These are phyloP conservation scores for Synanthedon vespiformis DNA, from an alignment of 2,888 invertebrate genomes.

Conservation along the genomic window DNA sequence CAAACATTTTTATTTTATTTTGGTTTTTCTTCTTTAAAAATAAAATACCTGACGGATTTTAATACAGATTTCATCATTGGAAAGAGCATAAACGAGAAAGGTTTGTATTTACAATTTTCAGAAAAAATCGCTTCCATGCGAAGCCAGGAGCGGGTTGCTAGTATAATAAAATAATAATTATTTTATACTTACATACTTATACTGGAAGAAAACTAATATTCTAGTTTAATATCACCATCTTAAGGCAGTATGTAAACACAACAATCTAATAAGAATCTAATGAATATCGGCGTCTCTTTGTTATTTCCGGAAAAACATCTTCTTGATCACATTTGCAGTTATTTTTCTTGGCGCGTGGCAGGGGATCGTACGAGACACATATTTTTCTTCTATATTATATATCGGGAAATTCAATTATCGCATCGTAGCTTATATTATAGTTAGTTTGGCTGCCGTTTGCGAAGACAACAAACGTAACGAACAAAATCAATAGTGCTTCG, in stretches of 20 bases:
- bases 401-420: constrained; percentile 14
- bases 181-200: no score
- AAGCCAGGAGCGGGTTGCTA: no score
- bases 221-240: no score
- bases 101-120: no score
- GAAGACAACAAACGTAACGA: background rate
- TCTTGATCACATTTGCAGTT: background rate
- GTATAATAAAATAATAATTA: no score
- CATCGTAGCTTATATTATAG: background rate
- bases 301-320: background rate
- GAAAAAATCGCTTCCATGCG: no score
- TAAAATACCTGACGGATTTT: no score
- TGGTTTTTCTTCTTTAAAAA: no score
- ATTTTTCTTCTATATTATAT: constrained; percentile 19
- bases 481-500: background rate
- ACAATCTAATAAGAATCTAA: background rate
- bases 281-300: background rate
- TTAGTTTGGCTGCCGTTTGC: background rate
- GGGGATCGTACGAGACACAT: constrained; percentile 14
- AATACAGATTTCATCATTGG: no score
- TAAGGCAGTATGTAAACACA: background rate
- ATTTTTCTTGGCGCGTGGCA: constrained; percentile 6
- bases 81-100: no score
- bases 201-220: no score
- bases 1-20: no score